Conservation (phyloP, 2,888 invertebrate species). For the Drosophila siamana region DNA sequence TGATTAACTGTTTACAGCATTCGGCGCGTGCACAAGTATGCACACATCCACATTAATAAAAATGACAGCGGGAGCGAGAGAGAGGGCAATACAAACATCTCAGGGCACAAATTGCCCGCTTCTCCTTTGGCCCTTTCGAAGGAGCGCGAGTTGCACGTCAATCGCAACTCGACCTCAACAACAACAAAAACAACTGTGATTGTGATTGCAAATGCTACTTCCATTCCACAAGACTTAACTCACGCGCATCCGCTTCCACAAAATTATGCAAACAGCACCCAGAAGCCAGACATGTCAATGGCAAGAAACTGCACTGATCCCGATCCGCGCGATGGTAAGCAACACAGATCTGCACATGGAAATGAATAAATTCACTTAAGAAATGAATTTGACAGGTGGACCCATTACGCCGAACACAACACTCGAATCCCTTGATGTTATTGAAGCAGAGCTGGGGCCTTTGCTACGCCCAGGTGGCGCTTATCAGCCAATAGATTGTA, state of each 20-base stretch:
- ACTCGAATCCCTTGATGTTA: slow-evolving; percentile 88
- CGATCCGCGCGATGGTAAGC: slow-evolving; percentile 68
- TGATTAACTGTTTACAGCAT: slow-evolving; percentile 47
- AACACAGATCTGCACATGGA: accelerated
- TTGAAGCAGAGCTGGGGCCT: slow-evolving; percentile 88
- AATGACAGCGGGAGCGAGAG: slow-evolving; percentile 42
- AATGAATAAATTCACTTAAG: slow-evolving; percentile 33
- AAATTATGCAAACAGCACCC: slow-evolving; percentile 45
- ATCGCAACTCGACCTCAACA: slow-evolving; percentile 65
- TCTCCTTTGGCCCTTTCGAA: slow-evolving; percentile 70
- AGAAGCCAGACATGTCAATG: slow-evolving; percentile 38
- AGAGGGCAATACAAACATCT: slow-evolving; percentile 19
- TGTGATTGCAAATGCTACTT: slow-evolving; percentile 71
- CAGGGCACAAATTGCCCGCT: slow-evolving; percentile 45
- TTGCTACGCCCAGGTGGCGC: slow-evolving; percentile 93
- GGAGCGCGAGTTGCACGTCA: slow-evolving; percentile 57
- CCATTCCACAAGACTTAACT: slow-evolving; percentile 80
- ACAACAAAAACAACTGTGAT: slow-evolving; percentile 74
- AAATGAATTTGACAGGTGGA: slow-evolving; percentile 86
- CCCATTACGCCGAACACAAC: slow-evolving; percentile 89
- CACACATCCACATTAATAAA: slow-evolving; percentile 54
- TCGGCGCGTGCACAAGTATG: slow-evolving; percentile 77
- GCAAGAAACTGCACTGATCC: slow-evolving; percentile 68
- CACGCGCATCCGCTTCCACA: slow-evolving; percentile 43
- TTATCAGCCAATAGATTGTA: slow-evolving; percentile 90